Base-by-base conservation (phyloP, 2,888 invertebrate species). In the Drosophila kanekoi region DNA sequence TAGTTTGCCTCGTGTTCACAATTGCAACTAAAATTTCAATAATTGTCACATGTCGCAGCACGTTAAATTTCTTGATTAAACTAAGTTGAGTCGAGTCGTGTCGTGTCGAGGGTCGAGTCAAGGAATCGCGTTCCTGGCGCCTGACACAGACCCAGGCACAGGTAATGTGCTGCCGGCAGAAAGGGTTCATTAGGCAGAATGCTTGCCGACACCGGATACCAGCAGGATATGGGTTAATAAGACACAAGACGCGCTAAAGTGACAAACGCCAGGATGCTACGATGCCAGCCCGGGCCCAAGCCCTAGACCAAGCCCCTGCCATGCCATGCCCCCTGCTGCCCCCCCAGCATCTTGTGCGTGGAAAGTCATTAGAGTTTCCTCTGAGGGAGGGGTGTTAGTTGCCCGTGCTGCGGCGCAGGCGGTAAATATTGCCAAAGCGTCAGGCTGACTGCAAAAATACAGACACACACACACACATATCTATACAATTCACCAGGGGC, bases 211-310 rank as follows among this genome's bases (percentile, higher is more conserved):
- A 71, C 79, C 66, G 75, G 70, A 69, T 72, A 64, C 66, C 78
- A 61, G 65, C 76, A 72, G 73, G 77, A 84, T 86, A 72, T 87
- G 80, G 86, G 88, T 84, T 84, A 84, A 84, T 84, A 82, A 88
- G 88, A 82, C 83, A 79, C 67, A 68, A 74, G 68, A 76, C 66
- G 72, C 69, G 74, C 78, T 60, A 74, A 78, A 74, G 70, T 77
- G 78, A 70, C 78, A 78, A 70, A 40, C 40, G 64, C 41, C 67
- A 44, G 56, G 28, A 35, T 56, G 54, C 13, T 49, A 13, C 38
- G 48, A 35, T 49, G 48, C 35, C 35, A 35, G 20, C 61, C 33
- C 67, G 40, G 52, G 32, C 28, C 8, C 23, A 1, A 23, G 32
- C 28, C 8, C 23, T 5, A 23, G 23, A 5, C 5, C 8, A 28